Evolutionary conservation across 2,888 invertebrate genomes (phyloP).

Genomic region (Catocala fraxini): DNA sequence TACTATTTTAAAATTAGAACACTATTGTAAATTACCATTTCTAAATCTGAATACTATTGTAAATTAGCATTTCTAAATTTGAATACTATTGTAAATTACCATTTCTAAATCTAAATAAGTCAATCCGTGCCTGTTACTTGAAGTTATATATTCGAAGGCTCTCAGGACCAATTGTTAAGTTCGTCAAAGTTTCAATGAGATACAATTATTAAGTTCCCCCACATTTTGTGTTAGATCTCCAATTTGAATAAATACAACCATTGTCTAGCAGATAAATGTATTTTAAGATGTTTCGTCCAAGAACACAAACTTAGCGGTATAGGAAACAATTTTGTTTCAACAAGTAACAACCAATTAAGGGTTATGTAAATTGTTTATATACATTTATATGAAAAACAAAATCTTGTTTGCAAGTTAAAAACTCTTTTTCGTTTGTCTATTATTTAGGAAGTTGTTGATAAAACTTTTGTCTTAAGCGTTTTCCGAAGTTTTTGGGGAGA

Average conservation of each 20-base stretch:
- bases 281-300: constrained; percentile 3
- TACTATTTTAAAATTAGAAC: not conserved
- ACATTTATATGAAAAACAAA: too few relatives aligned
- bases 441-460: too few relatives aligned
- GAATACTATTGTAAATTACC: not conserved
- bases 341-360: not conserved
- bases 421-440: too few relatives aligned
- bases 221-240: constrained; percentile 36
- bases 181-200: constrained; percentile 35
- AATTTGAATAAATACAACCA: constrained; percentile 47
- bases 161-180: constrained; percentile 23
- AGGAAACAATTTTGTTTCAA: constrained; percentile 6
- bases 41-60: too few relatives aligned
- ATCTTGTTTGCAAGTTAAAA: too few relatives aligned
- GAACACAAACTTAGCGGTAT: constrained; percentile 4
- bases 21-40: not conserved
- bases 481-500: too few relatives aligned
- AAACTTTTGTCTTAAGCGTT: too few relatives aligned
- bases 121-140: constrained; percentile 4
- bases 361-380: not conserved
- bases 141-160: constrained; percentile 13
- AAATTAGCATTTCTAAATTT: not conserved
- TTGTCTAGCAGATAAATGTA: constrained; percentile 16
- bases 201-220: constrained; percentile 44
- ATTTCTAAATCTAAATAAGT: not conserved